Base-by-base conservation (phyloP, 2,797 vertebrate species). In the Myiothlypis coronata region DNA sequence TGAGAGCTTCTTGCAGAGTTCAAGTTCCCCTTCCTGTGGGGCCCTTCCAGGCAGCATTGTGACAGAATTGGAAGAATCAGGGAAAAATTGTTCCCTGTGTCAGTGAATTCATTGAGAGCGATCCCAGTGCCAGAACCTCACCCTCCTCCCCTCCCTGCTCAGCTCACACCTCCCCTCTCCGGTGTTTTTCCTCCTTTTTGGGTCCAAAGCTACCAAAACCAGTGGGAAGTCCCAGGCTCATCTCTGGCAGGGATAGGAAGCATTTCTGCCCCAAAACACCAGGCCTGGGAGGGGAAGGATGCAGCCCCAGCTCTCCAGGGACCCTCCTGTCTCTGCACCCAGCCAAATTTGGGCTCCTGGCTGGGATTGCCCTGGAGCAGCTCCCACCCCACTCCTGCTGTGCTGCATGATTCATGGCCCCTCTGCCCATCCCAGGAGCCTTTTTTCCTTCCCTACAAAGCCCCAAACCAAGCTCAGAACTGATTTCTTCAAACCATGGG, bases 41-140 rank as follows among this genome's bases (percentile, higher is more conserved):
- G 79, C 91, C 55, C 53, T 94, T 90, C 12, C 23, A 87, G 90
- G 76, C 35, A 2, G 70, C 6, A 1, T 15, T 26, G 7, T 85
- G 91, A 70, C 27, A 12, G 88, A 96, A 96, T 63, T 71, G 94
- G 88, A 80, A 77, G 70, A 70, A 77, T 92, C 94, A 94, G 93
- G 96, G 89, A 89, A 95, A 92, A 93, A 76, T 12, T 39, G 32
- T 71, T 96, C 89, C 87, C 80, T 26, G 65, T 89, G 96, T 71
- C 93, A 89, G 71, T 49, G 94, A 92, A 94, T 91, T 90, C 37
- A 14, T 77, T 47, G 63, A 44, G 78, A 80, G 30, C 1, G 5
- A 74, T 11, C 27, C 78, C 1, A 1, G 43, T 2, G 1, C 32
- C 6, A 6, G 32, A 19, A 2, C 28, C 63, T 47, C 2, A 0